Evolutionary conservation across 2,888 invertebrate species (phyloP).

Genomic region (Megaustenia siamemsis): DNA sequence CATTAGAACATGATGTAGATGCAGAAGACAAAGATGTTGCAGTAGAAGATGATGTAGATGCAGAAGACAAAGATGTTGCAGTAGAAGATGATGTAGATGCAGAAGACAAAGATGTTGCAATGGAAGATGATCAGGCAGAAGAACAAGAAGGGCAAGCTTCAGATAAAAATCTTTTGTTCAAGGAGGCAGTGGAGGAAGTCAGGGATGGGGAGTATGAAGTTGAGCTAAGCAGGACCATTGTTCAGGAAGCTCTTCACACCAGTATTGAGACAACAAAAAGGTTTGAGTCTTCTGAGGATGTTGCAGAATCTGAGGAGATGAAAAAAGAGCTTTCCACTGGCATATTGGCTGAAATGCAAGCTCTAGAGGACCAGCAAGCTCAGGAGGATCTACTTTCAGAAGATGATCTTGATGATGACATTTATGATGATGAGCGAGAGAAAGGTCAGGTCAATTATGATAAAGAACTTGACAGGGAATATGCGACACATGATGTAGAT

Average conservation of each 20-base stretch:
- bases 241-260: conserved; percentile 51
- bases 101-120: neutral
- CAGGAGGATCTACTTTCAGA: conserved; percentile 58
- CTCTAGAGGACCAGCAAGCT: conserved; percentile 47
- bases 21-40: neutral
- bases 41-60: neutral
- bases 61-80: neutral
- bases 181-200: neutral
- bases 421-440: conserved; percentile 35
- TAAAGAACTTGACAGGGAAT: neutral
- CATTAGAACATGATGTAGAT: conserved; percentile 22
- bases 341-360: conserved; percentile 56
- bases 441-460: conserved; percentile 12
- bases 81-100: conserved; percentile 21
- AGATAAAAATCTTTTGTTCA: neutral
- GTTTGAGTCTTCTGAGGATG: conserved; percentile 14
- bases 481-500: neutral
- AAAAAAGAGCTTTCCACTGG: conserved; percentile 27
- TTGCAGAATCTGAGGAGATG: neutral
- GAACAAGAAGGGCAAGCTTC: neutral
- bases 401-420: conserved; percentile 65
- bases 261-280: conserved; percentile 43
- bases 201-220: conserved; percentile 43
- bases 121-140: neutral
- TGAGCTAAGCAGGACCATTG: conserved; percentile 44